Conservation (phyloP, 2,113 vertebrate genomes). For the Chloropsis hardwickii region DNA sequence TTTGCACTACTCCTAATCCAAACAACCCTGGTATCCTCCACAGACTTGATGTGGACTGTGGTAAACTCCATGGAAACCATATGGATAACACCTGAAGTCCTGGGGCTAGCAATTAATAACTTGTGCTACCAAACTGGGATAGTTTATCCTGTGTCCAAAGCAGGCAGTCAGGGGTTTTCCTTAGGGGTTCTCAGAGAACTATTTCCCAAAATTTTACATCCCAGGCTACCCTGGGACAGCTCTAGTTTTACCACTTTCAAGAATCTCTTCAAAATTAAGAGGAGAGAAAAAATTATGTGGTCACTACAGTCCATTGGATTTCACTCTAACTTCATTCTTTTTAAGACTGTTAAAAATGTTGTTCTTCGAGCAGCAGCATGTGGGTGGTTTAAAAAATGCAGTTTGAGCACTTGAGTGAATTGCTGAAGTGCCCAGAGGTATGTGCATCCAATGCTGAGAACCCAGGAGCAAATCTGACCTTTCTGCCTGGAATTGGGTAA, state of each 20-base stretch:
- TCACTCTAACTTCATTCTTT: background rate
- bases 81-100: background rate
- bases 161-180: background rate
- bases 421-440: background rate
- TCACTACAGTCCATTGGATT: background rate
- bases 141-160: background rate
- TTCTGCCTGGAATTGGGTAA: background rate
- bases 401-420: background rate
- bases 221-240: background rate
- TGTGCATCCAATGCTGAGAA: background rate
- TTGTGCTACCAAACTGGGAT: background rate
- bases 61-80: background rate
- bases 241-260: background rate
- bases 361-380: background rate
- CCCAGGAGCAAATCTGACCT: background rate
- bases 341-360: background rate
- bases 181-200: background rate
- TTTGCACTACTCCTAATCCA: background rate
- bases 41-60: background rate
- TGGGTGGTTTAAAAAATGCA: background rate
- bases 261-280: background rate
- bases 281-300: background rate
- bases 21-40: background rate
- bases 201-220: background rate
- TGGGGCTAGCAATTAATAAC: background rate